Conservation (phyloP, 2,797 vertebrate species). For the Acipenser oxyrinchus region DNA sequence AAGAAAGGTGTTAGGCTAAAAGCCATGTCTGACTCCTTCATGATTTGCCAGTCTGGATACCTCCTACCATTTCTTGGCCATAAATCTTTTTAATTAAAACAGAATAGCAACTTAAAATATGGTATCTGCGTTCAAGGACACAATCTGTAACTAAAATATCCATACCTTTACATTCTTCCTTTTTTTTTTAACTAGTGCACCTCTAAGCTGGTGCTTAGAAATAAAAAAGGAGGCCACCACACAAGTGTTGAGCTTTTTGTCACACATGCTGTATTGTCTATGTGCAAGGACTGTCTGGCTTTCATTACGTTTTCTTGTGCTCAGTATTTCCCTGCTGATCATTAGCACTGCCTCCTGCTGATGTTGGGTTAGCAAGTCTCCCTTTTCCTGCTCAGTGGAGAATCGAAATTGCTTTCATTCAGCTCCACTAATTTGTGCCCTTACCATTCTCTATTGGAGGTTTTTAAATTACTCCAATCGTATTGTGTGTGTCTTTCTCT, state of each 20-base stretch:
- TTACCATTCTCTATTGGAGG: background rate
- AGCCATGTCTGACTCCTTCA: constrained; percentile 1
- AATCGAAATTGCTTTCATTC: background rate
- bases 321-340: constrained; percentile 7
- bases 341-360: constrained; percentile 7
- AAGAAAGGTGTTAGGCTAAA: constrained; percentile 2
- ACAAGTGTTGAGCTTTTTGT: constrained; percentile 10
- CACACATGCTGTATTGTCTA: constrained; percentile 6
- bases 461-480: background rate
- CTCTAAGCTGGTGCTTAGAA: too few relatives aligned
- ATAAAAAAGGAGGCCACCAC: background rate
- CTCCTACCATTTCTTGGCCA: too few relatives aligned
- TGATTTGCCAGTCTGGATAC: too few relatives aligned
- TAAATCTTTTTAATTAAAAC: too few relatives aligned
- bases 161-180: too few relatives aligned
- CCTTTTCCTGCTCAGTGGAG: background rate
- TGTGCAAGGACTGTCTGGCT: constrained; percentile 12
- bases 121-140: too few relatives aligned
- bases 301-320: constrained; percentile 11
- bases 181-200: too few relatives aligned
- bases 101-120: too few relatives aligned
- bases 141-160: too few relatives aligned
- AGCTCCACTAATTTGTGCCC: background rate
- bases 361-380: constrained; percentile 9
- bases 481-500: background rate